Conservation (phyloP, 2,888 invertebrate species). For the Netelia melanura region DNA sequence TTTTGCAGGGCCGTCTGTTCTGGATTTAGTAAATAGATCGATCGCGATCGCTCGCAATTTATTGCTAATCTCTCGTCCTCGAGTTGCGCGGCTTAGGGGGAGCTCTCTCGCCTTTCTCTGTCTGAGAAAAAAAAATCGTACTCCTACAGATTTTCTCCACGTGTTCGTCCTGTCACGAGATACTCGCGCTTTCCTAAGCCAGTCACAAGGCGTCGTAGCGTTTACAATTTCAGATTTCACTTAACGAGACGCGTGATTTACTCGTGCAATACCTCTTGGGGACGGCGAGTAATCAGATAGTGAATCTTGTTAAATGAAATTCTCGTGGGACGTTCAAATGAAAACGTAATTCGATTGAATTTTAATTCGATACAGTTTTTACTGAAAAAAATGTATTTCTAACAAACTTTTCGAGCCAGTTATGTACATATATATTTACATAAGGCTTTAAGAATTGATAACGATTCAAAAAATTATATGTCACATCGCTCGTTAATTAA, state of each 20-base stretch:
- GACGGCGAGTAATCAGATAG: not conserved
- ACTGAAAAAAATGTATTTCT: too few species aligned
- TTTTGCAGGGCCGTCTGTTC: too few species aligned
- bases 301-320: too few species aligned
- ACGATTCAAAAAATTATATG: too few species aligned
- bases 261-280: conserved; percentile 3
- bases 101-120: conserved; percentile 56
- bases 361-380: too few species aligned
- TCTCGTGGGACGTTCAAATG: too few species aligned
- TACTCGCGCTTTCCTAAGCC: conserved; percentile 59
- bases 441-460: too few species aligned
- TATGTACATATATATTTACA: too few species aligned
- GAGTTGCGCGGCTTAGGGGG: conserved; percentile 9
- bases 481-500: not conserved
- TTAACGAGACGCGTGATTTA: conserved; percentile 28
- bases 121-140: conserved; percentile 36
- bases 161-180: conserved; percentile 29
- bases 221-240: conserved; percentile 47
- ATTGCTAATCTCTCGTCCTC: conserved; percentile 37
- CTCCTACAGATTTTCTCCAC: conserved; percentile 43
- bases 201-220: conserved; percentile 8
- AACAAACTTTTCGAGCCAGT: too few species aligned
- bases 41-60: conserved; percentile 21
- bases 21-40: not conserved
- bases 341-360: too few species aligned